A percentile compares a stretch with the other conserved stretches of the same genome.
These are phyloP conservation scores for Magallana angulata DNA, from an alignment of 1,140 invertebrate genomes.

Conservation along the genomic window DNA sequence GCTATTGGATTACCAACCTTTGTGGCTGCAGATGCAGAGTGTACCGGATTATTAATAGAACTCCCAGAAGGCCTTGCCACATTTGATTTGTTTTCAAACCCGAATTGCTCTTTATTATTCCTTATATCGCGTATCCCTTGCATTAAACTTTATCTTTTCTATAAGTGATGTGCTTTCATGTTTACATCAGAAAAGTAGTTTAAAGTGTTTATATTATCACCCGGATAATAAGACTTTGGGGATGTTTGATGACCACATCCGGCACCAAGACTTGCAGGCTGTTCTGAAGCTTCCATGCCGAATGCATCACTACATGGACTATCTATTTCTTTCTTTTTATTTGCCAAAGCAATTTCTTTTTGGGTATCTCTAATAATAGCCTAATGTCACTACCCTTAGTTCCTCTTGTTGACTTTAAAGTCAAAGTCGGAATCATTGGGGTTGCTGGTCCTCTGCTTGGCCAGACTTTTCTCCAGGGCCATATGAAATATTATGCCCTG, in stretches of 20 bases:
- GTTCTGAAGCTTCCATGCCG: neutral
- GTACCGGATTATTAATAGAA: neutral
- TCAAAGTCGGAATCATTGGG: neutral
- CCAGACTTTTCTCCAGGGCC: neutral
- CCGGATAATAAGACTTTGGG: neutral
- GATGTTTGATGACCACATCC: neutral
- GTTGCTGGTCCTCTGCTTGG: neutral
- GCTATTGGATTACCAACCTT: neutral
- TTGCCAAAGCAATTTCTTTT: neutral
- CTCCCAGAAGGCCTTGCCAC: neutral
- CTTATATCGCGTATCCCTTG: neutral
- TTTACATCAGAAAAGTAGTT: neutral
- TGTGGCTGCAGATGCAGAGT: neutral
- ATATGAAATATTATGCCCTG: neutral
- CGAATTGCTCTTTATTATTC: neutral
- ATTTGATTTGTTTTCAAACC: neutral
- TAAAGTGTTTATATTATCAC: neutral
- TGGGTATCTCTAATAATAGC: neutral
- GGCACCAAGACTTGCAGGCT: neutral
- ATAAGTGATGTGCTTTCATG: too few species aligned
- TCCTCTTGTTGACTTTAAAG: too few species aligned
- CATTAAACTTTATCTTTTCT: neutral
- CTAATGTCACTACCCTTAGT: neutral
- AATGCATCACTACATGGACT: neutral
- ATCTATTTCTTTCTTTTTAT: neutral